A percentile compares a stretch with the other conserved stretches of the same genome.
Conservation (phyloP, 2,888 invertebrate genomes). For the Alcis repandata region DNA sequence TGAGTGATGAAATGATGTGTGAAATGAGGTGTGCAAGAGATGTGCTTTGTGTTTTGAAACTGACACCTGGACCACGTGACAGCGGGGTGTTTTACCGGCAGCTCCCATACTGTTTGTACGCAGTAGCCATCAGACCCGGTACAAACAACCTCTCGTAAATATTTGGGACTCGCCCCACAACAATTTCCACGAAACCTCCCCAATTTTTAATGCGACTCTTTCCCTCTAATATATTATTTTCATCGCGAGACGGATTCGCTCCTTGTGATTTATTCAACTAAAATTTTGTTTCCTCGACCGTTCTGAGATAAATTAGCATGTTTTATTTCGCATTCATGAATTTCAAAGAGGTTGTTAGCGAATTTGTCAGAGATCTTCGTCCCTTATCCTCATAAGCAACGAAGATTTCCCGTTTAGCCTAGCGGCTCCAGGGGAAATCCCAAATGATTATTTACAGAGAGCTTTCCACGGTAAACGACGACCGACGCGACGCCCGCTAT, state of each 20-base stretch:
- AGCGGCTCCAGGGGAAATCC: slow-evolving; percentile 53
- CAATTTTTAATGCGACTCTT: slow-evolving; percentile 52
- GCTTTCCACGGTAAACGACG: slow-evolving; percentile 49
- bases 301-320: slow-evolving; percentile 65
- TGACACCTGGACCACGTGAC: neutral
- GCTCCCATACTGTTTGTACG: slow-evolving; percentile 5
- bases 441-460: slow-evolving; percentile 56
- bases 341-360: slow-evolving; percentile 66
- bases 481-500: slow-evolving; percentile 32
- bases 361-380: slow-evolving; percentile 61
- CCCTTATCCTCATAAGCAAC: slow-evolving; percentile 58
- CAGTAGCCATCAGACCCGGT: slow-evolving; percentile 57
- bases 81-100: neutral
- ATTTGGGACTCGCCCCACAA: slow-evolving; percentile 63
- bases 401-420: slow-evolving; percentile 54
- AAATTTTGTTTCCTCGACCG: slow-evolving; percentile 63
- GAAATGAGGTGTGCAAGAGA: neutral
- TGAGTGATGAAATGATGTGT: too few relatives aligned
- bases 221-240: slow-evolving; percentile 52
- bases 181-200: slow-evolving; percentile 47
- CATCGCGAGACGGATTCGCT: slow-evolving; percentile 49
- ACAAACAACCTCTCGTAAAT: slow-evolving; percentile 65
- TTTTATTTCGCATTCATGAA: slow-evolving; percentile 70
- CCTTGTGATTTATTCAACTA: slow-evolving; percentile 63
- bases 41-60: neutral